A percentile compares a stretch with the other conserved stretches of the same genome.
Evolutionary conservation across 2,888 invertebrate species (phyloP).

Genomic region (Cremastobaeus sp.): DNA sequence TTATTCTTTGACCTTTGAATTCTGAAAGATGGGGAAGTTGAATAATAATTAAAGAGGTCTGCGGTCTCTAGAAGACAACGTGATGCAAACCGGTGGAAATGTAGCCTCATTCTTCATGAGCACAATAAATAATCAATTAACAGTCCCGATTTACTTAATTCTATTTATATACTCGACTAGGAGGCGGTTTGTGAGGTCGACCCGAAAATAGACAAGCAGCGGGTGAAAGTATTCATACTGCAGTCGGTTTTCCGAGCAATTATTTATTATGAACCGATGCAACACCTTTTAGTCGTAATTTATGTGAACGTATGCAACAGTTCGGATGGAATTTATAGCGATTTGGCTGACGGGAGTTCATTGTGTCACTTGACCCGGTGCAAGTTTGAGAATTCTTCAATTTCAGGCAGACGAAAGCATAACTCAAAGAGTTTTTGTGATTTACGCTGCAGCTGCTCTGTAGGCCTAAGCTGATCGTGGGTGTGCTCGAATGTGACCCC

Average conservation of each 20-base stretch:
- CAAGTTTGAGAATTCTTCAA: conserved; percentile 26
- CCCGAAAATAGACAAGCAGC: no score
- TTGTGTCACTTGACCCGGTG: conserved; percentile 42
- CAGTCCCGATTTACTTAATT: no score
- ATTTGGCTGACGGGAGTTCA: conserved; percentile 17
- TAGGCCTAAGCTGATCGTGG: no score
- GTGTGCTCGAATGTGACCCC: conserved; percentile 27
- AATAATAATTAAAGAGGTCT: no score
- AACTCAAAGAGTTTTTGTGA: conserved; percentile 40
- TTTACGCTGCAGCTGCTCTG: neutral
- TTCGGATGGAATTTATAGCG: conserved; percentile 26
- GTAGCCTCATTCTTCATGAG: no score
- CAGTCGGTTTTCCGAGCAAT: neutral
- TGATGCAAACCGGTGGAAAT: no score
- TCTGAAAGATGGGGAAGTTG: no score
- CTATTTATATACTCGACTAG: no score
- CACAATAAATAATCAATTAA: no score
- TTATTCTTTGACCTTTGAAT: no score
- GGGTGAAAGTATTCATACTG: conserved; percentile 10
- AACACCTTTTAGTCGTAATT: conserved; percentile 41
- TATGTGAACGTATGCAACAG: conserved; percentile 21
- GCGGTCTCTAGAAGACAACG: no score
- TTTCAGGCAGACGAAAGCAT: conserved; percentile 11
- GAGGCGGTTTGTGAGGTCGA: no score
- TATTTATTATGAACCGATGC: conserved; percentile 11